Base-by-base conservation (phyloP, 2,113 vertebrate genomes). In the Podarcis raffonei region DNA sequence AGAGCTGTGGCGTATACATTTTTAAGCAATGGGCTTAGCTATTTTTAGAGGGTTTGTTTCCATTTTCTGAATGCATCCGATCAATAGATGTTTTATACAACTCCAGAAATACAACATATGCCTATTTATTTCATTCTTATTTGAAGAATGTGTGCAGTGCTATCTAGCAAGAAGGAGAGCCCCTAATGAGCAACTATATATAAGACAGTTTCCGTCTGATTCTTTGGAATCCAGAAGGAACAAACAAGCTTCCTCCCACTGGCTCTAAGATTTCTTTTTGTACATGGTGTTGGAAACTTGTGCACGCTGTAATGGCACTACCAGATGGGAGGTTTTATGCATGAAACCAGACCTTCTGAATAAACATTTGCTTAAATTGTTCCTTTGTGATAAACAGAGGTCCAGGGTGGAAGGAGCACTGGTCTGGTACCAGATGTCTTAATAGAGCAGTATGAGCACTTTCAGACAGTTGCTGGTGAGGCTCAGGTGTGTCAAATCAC, bases 141-240 rank as follows among this genome's bases (percentile, higher is more conserved):
- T n/a, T 37, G 37, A 57, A 77, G 53, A 35, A 71, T 87, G 13
- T 37, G 9, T 72, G 48, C 65, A 12, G 18, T 57, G 30, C 18
- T n/a, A 57, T 4, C 20, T 69, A 39, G 8, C 25, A 69, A 71
- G 8, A 69, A 71, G 8, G 6, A 71, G 42, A 48, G 37, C 66
- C 68, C 16, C 66, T 66, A 66, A 42, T 32, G n/a, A 13, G 8
- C 62, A 42, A 35, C 22, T 37, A 22, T 5, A 85, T 27, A 39
- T 32, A n/a, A 69, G 27, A 13, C 42, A 80, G 11, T 22, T 15
- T 87, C 39, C 65, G 23, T 59, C n/a, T 72, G 30, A 57, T 87
- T 81, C 71, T 78, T 87, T 71, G 23, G 32, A 87, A 57, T 80
- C 48, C 25, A 86, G 35, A n/a, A 57, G 48, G 83, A 86, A 16